Evolutionary conservation across 2,113 vertebrate species (phyloP).

Genomic region (Malurus alboscapulatus): DNA sequence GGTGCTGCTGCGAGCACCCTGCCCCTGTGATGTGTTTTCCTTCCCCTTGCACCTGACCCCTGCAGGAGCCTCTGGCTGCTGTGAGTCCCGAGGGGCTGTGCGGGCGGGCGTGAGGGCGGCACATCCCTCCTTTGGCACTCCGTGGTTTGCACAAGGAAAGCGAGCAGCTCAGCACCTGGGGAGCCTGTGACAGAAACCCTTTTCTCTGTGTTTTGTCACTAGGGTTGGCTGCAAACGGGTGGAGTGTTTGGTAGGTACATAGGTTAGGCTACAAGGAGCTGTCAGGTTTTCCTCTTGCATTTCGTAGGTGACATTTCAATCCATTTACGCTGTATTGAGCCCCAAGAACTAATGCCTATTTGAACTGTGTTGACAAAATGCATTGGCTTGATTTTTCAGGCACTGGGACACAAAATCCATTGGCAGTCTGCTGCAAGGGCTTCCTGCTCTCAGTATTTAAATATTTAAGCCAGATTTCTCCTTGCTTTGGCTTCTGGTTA

Average conservation of each 20-base stretch:
- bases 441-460: neutral
- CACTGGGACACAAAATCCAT: neutral
- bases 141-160: neutral
- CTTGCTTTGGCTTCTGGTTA: neutral
- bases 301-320: neutral
- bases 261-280: neutral
- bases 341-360: neutral
- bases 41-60: neutral
- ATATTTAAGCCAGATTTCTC: neutral
- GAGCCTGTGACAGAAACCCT: neutral
- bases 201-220: neutral
- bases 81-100: neutral
- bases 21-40: slow-evolving; percentile 48
- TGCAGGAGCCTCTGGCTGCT: neutral
- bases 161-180: neutral
- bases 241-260: neutral
- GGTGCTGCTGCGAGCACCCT: slow-evolving; percentile 55
- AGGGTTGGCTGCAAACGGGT: neutral
- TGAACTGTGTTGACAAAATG: neutral
- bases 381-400: neutral
- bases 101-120: accelerated
- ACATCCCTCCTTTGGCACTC: neutral
- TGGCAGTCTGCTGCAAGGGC: neutral
- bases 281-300: neutral
- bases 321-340: neutral